Base-by-base conservation (phyloP, 2,797 vertebrate species). In the Syngnathus rostellatus region DNA sequence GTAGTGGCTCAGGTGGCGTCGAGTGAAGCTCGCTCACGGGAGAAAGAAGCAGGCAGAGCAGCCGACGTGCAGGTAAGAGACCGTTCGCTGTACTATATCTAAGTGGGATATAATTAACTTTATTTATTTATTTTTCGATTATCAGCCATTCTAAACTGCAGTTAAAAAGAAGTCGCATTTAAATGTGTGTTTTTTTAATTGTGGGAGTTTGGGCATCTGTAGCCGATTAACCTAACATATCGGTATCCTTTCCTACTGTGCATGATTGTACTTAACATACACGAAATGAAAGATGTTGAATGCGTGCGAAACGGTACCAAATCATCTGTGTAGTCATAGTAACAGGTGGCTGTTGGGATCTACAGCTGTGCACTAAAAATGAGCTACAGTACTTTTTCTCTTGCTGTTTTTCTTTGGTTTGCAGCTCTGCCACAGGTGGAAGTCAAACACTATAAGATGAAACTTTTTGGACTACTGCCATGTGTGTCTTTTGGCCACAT, bases 311-410 rank as follows among this genome's bases (percentile, higher is more conserved):
- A 1, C 61, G 38, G 63, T 58, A 40, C 78, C 54, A 65, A 79
- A 77, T 86, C 80, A 85, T 88, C 17, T 84, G 77, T 84, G 88
- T 90, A 88, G 73, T 84, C 89, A 90, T 90, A 88, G 89, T 85
- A 90, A 90, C 89, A 89, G 86, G 88, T 89, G 82, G 71, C 80
- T 81, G 83, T 79, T 79, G 85, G 83, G 76, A 81, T 80, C 78
- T 54, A 54, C 51, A 58, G 55, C 14, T 59, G 39, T 59, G 57
- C 57, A 61, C 9, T 41, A 21, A 19, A 11, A 41, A 25, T 23
- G 10, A 25, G 21, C 31, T 31, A 31, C 31, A 31, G 21, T 12
- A 23, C 5, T 54, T 54, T 54, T 54, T 11, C 16, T 46, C 45
- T 46, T 6, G 16, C 4, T 46, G 45, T 46, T 57, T 25, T 11